Conservation (phyloP, 2,113 vertebrate genomes). For the Paedocypris sp. region DNA sequence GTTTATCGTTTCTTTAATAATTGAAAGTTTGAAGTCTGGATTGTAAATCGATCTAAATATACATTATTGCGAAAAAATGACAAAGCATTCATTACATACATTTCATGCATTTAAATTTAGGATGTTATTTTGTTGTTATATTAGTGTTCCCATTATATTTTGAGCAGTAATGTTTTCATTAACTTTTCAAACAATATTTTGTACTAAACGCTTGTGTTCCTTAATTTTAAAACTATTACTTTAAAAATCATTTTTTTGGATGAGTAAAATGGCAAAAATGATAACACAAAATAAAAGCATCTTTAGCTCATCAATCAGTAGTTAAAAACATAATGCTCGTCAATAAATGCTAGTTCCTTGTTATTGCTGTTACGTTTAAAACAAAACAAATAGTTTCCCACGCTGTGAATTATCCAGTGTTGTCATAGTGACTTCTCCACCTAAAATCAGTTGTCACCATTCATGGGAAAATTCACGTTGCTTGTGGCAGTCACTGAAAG, state of each 20-base stretch:
- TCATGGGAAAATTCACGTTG: slow-evolving; percentile 55
- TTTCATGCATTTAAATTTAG: too few species aligned
- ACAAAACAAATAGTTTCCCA: slow-evolving; percentile 51
- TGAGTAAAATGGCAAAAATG: background rate
- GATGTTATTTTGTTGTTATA: too few species aligned
- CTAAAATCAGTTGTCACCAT: slow-evolving; percentile 34
- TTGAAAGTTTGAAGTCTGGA: too few species aligned
- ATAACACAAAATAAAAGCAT: background rate
- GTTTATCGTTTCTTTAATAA: too few species aligned
- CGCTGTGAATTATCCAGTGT: slow-evolving; percentile 47
- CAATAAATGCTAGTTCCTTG: slow-evolving; percentile 4
- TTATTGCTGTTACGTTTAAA: slow-evolving; percentile 26
- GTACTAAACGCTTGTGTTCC: too few species aligned
- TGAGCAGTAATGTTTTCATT: too few species aligned
- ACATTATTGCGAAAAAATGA: too few species aligned
- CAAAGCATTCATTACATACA: too few species aligned
- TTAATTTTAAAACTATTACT: too few species aligned
- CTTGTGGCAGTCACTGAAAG: slow-evolving; percentile 41
- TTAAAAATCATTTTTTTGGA: background rate
- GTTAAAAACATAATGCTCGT: slow-evolving; percentile 14
- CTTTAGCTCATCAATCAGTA: background rate
- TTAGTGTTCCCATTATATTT: too few species aligned
- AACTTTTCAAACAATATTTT: too few species aligned
- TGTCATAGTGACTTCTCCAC: slow-evolving; percentile 47
- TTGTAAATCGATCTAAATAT: too few species aligned